Conservation (phyloP, 2,797 vertebrate genomes). For the Chaunax sp. region DNA sequence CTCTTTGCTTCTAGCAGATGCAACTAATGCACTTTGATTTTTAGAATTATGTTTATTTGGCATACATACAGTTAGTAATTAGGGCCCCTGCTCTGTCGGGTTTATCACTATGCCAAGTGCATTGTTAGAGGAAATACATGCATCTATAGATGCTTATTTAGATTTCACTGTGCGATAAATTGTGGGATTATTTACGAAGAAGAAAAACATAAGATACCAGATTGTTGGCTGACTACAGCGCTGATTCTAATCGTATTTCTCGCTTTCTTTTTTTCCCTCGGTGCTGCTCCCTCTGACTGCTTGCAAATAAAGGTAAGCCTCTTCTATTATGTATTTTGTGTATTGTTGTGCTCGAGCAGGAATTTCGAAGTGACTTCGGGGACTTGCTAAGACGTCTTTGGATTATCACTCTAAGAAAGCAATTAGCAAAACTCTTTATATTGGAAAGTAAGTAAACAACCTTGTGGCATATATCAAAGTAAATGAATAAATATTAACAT, state of each 20-base stretch:
- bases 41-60: neutral
- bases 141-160: too few species aligned
- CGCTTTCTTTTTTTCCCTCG: slow-evolving; percentile 32
- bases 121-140: neutral
- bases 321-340: slow-evolving; percentile 55
- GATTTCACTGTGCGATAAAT: neutral
- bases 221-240: slow-evolving; percentile 27
- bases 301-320: slow-evolving; percentile 74
- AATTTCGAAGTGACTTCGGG: slow-evolving; percentile 56
- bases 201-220: slow-evolving; percentile 9
- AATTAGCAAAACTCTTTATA: slow-evolving; percentile 67
- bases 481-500: slow-evolving; percentile 16
- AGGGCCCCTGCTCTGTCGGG: neutral
- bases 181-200: slow-evolving; percentile 4
- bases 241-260: slow-evolving; percentile 53
- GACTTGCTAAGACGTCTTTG: slow-evolving; percentile 57
- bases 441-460: slow-evolving; percentile 68
- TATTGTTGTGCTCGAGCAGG: slow-evolving; percentile 42
- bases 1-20: neutral
- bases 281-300: slow-evolving; percentile 52
- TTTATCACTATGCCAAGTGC: neutral
- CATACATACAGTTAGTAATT: neutral
- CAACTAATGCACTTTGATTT: neutral
- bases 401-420: slow-evolving; percentile 73
- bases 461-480: slow-evolving; percentile 52